These are phyloP conservation scores for Bombylius major DNA, from an alignment of 2,888 invertebrate species.

Conservation along the genomic window DNA sequence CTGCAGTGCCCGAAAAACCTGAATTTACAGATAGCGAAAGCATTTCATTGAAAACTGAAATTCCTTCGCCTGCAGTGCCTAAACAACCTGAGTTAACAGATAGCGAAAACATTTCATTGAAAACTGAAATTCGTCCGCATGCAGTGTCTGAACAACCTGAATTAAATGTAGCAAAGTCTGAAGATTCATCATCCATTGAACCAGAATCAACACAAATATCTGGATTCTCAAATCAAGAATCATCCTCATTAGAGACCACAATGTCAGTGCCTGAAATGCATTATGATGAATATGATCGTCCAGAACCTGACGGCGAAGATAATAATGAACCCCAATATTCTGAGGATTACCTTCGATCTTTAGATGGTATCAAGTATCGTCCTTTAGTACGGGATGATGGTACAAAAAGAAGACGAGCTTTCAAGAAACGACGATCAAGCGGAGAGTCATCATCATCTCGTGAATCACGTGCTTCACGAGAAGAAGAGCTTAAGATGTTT, in stretches of 20 bases:
- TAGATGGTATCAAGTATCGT: slow-evolving; percentile 52
- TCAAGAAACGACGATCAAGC: slow-evolving; percentile 47
- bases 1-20: background rate
- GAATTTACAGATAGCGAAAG: slow-evolving; percentile 17
- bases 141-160: background rate
- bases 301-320: slow-evolving; percentile 29
- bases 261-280: slow-evolving; percentile 36
- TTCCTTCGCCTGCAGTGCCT: no score
- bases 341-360: slow-evolving; percentile 41
- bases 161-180: slow-evolving; percentile 20
- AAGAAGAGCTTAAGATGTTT: slow-evolving; percentile 50
- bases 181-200: slow-evolving; percentile 30
- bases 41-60: slow-evolving; percentile 11
- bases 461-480: slow-evolving; percentile 48
- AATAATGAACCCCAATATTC: slow-evolving; percentile 25
- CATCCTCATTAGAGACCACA: slow-evolving; percentile 15
- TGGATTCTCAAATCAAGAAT: slow-evolving; percentile 26
- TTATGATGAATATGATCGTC: slow-evolving; percentile 43
- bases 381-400: slow-evolving; percentile 49
- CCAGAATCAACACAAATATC: slow-evolving; percentile 26
- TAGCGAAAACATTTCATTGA: slow-evolving; percentile 19
- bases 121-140: background rate
- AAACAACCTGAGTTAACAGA: slow-evolving; percentile 5
- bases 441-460: slow-evolving; percentile 42
- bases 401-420: slow-evolving; percentile 46